phyloP scores from a whole-genome alignment of 2,888 invertebrate species.

The Linyphia triangularis region DNA sequence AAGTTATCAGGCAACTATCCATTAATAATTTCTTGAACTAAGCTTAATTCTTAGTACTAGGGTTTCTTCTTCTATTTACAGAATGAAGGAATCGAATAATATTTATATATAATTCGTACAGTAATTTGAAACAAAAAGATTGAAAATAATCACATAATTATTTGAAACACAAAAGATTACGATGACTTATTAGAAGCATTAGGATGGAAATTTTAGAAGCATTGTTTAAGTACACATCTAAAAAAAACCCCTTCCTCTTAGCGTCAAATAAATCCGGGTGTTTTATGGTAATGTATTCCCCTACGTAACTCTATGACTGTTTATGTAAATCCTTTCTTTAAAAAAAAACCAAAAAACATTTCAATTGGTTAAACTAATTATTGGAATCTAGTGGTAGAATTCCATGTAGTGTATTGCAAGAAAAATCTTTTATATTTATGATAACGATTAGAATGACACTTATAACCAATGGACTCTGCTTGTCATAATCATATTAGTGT shows the following conservation, averaged over 20 bases:
- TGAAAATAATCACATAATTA: conserved; percentile 27
- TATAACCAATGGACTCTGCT: not conserved
- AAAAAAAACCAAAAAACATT: conserved; percentile 31
- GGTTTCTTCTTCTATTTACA: not conserved
- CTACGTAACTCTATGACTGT: not conserved
- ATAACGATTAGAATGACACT: not conserved
- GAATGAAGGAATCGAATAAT: not conserved
- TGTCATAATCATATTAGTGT: not conserved
- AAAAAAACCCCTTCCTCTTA: conserved; percentile 6
- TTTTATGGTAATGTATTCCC: not conserved
- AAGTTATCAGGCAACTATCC: too few species aligned
- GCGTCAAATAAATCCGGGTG: conserved; percentile 36
- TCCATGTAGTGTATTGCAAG: not conserved
- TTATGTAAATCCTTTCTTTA: not conserved
- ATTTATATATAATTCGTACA: not conserved
- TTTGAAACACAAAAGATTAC: conserved; percentile 26
- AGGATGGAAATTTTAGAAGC: conserved; percentile 30
- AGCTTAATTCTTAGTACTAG: not conserved
- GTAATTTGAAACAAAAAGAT: conserved; percentile 12
- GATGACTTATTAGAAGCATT: conserved; percentile 51
- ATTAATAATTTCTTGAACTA: too few species aligned
- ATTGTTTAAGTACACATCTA: conserved; percentile 12
- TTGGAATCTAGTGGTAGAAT: not conserved
- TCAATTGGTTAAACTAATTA: conserved; percentile 39
- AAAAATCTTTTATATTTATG: not conserved